Percentiles rank a stretch among this genome's conserved stretches.
Conservation (phyloP, 2,113 vertebrate species). For the Aldabrachelys gigantea region DNA sequence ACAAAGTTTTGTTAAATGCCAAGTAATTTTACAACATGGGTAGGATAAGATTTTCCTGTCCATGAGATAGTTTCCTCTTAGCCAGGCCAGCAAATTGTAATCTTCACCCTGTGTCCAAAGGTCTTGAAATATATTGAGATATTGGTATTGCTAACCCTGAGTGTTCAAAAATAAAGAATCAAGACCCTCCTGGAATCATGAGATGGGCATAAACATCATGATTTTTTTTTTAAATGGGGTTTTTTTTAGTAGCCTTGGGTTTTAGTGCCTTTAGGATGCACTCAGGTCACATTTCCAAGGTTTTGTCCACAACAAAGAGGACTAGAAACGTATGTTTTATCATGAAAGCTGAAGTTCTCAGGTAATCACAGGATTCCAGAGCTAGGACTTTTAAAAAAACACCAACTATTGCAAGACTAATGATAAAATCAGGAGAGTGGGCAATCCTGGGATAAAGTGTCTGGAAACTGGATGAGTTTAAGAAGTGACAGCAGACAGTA, state of each 20-base stretch:
- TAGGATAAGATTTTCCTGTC: conserved; percentile 38
- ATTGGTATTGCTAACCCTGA: background rate
- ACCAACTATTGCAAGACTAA: background rate
- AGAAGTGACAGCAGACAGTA: background rate
- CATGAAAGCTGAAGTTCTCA: background rate
- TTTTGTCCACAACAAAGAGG: background rate
- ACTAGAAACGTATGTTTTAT: background rate
- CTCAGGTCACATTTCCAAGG: background rate
- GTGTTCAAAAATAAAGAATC: background rate
- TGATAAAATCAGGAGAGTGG: background rate
- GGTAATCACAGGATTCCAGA: background rate
- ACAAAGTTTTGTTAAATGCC: conserved; percentile 31
- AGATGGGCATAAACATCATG: background rate
- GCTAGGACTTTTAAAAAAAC: background rate
- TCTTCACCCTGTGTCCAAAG: background rate
- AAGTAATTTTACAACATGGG: conserved; percentile 49
- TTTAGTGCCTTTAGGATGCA: background rate
- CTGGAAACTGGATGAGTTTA: conserved; percentile 16
- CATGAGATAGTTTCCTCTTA: background rate
- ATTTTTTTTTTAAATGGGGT: too few relatives aligned
- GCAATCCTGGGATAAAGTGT: background rate
- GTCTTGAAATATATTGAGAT: background rate
- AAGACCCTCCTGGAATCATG: background rate
- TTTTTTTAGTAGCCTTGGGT: background rate
- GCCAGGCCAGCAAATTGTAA: background rate